These are phyloP conservation scores for Peromyscus melanophrys DNA, from an alignment of 2,797 vertebrate species.

Conservation along the genomic window DNA sequence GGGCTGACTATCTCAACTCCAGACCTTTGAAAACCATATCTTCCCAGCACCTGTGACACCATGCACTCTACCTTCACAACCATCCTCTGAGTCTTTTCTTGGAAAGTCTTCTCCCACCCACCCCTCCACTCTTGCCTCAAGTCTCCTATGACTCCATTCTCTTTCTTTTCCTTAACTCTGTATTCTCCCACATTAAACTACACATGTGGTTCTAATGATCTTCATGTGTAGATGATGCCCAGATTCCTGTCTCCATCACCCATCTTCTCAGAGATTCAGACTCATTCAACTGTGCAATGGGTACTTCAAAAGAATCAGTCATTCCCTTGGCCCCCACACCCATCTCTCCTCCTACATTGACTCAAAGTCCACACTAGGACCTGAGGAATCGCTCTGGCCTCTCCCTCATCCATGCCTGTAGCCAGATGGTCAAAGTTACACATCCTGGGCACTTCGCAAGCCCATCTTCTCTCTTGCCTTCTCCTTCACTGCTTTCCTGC, in stretches of 20 bases:
- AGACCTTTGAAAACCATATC: background rate
- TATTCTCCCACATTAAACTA: background rate
- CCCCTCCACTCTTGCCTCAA: background rate
- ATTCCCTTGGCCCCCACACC: background rate
- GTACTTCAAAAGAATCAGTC: background rate
- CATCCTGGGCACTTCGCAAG: background rate
- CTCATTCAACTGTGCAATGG: background rate
- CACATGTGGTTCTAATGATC: background rate
- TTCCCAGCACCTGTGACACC: background rate
- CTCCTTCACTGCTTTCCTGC: background rate
- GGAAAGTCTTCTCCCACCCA: background rate
- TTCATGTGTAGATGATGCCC: background rate
- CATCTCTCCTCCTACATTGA: background rate
- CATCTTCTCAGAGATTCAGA: background rate
- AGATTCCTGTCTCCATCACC: background rate
- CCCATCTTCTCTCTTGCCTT: background rate
- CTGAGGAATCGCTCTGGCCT: background rate
- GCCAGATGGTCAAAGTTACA: background rate
- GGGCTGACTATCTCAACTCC: background rate
- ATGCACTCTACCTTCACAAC: background rate
- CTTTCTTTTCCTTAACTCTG: background rate
- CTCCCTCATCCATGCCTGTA: background rate
- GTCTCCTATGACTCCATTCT: background rate
- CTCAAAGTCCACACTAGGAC: background rate
- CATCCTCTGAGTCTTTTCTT: background rate